Conservation (phyloP, 2,113 vertebrate species). For the Trogon surrucura region DNA sequence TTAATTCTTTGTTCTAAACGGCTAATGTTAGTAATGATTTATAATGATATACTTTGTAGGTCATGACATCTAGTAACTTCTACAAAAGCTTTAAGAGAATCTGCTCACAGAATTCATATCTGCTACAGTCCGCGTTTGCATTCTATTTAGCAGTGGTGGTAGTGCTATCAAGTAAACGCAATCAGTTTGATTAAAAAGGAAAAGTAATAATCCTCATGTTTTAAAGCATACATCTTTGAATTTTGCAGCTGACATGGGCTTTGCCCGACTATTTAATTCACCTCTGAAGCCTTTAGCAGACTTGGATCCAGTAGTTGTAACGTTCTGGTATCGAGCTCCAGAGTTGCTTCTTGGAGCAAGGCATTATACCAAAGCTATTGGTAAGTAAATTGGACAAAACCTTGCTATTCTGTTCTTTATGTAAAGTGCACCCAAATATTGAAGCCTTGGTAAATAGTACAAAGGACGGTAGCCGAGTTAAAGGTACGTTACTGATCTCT, state of each 20-base stretch:
- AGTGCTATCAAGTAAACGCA: constrained; percentile 31
- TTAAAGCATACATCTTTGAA: constrained; percentile 47
- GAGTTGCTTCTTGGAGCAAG: constrained; percentile 97
- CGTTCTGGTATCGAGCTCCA: constrained; percentile 99
- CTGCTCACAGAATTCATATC: not conserved
- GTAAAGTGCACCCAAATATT: not conserved
- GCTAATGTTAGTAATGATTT: constrained; percentile 68
- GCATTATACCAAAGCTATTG: constrained; percentile 99
- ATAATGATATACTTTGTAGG: constrained; percentile 60
- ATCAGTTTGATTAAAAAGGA: not conserved
- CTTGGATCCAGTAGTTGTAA: constrained; percentile 99
- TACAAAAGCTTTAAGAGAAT: constrained; percentile 21
- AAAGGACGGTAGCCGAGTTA: not conserved
- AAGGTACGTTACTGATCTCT: not conserved
- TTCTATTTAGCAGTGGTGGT: constrained; percentile 49
- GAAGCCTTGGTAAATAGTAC: not conserved
- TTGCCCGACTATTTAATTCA: constrained; percentile 99
- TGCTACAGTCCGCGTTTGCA: not conserved
- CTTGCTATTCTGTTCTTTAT: not conserved
- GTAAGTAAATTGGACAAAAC: constrained; percentile 79
- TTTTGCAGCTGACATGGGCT: constrained; percentile 98
- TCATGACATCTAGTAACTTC: constrained; percentile 31
- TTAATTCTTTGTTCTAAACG: constrained; percentile 45
- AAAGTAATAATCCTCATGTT: not conserved
- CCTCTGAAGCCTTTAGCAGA: constrained; percentile 99